Base-by-base conservation (phyloP, 2,888 invertebrate species). In the Julus scandinavius region DNA sequence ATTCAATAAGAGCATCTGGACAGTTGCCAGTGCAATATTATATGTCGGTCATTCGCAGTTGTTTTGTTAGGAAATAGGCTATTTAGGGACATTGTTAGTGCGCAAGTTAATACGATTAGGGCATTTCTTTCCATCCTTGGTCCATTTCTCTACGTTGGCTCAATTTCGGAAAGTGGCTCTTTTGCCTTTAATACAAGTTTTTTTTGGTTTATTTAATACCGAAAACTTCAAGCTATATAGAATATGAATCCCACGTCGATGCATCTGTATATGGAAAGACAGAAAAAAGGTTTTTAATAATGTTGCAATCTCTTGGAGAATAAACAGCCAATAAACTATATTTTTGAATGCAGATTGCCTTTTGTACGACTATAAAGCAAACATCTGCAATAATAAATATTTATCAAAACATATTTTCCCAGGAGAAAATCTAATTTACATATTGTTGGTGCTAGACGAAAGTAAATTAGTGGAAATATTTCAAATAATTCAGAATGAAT, bases 31-130 rank as follows among this genome's bases (percentile, higher is more conserved):
- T 40, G 80, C 38, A 80, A 29, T 80, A 80, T 80, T 80, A 80
- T 38, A 80, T 38, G 80, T 38, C 38, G 80, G 80, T 80, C 80
- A 80, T 80, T 80, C 80, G 38, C 80, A 38, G 80, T 80, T 80
- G 80, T 80, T 80, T 80, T 80, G 80, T 80, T 80, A 80, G 80
- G 80, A 80, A 80, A 80, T 80, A 80, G 80, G 80, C 80, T 38
- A 80, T 80, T 80, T 80, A 80, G 38, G 80, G 38, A 38, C 80
- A 80, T 80, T 80, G 80, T 80, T 80, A 40, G 80, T 15, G 0
- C 80, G 38, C 38, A 38, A 38, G 80, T 80, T 80, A 80, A 80
- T 80, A 80, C 80, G 80, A 80, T 80, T 80, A 80, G 80, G 80
- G 80, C 15, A 80, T 80, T 80, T 38, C 38, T 80, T 7, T 38